These are phyloP conservation scores for Palloptera scutellata DNA, from an alignment of 2,888 invertebrate genomes.

Conservation along the genomic window DNA sequence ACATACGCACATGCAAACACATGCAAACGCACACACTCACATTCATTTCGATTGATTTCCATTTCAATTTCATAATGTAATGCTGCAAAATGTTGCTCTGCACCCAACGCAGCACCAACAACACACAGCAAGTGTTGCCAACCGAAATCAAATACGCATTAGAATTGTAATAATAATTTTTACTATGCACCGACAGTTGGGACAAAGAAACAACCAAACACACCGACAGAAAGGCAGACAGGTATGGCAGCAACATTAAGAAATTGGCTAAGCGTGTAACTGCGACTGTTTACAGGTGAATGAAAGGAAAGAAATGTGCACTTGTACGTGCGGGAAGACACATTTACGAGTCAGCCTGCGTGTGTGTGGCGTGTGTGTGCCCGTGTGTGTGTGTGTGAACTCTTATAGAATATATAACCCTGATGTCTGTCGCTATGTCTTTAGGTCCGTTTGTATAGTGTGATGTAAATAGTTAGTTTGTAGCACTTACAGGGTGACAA, in stretches of 20 bases:
- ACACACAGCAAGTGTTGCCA: slow-evolving; percentile 11
- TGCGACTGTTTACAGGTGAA: no score
- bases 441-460: neutral
- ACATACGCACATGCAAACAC: neutral
- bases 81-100: slow-evolving; percentile 17
- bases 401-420: no score
- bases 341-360: no score
- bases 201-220: no score
- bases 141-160: slow-evolving; percentile 5
- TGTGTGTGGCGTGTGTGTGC: no score
- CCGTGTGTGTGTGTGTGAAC: no score
- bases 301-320: no score
- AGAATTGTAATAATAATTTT: slow-evolving; percentile 28
- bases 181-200: neutral
- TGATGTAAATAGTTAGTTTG: neutral
- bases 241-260: no score
- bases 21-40: neutral
- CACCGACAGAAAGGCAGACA: no score
- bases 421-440: neutral
- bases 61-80: slow-evolving; percentile 19
- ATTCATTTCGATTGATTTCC: slow-evolving; percentile 30
- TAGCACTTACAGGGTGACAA: no score
- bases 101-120: slow-evolving; percentile 3
- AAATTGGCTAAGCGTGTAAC: no score
- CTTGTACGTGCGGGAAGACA: no score